Evolutionary conservation across 2,113 vertebrate genomes (phyloP).

Genomic region (Accipiter virgatus): DNA sequence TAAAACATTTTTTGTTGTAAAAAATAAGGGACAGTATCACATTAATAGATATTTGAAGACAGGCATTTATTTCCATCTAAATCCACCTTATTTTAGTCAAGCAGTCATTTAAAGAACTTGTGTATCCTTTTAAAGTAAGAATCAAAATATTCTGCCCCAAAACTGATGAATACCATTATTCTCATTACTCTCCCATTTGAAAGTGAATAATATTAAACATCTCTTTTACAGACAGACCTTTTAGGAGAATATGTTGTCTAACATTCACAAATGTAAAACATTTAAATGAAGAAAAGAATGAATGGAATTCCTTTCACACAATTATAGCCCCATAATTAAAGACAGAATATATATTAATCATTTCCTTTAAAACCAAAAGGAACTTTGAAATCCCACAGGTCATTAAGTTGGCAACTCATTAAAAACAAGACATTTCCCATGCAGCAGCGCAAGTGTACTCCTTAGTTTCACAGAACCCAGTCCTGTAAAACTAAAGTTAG

Average conservation of each 20-base stretch:
- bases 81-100: conserved; percentile 23
- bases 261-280: conserved; percentile 16
- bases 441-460: conserved; percentile 36
- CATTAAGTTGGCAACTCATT: conserved; percentile 66
- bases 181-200: not conserved
- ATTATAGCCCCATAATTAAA: conserved; percentile 51
- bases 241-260: not conserved
- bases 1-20: not conserved
- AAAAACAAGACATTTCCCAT: conserved; percentile 66
- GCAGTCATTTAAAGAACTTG: not conserved
- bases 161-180: not conserved
- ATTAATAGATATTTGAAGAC: not conserved
- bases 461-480: conserved; percentile 12
- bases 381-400: conserved; percentile 65
- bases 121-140: conserved; percentile 20
- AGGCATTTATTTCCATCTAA: not conserved
- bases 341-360: conserved; percentile 63
- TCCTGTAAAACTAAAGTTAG: conserved; percentile 14
- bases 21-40: not conserved
- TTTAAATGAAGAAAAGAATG: conserved; percentile 56
- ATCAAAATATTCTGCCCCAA: not conserved
- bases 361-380: conserved; percentile 66
- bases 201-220: not conserved
- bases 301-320: conserved; percentile 56
- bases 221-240: not conserved